Evolutionary conservation across 2,113 vertebrate species (phyloP).

Genomic region (Cygnus buccinator): DNA sequence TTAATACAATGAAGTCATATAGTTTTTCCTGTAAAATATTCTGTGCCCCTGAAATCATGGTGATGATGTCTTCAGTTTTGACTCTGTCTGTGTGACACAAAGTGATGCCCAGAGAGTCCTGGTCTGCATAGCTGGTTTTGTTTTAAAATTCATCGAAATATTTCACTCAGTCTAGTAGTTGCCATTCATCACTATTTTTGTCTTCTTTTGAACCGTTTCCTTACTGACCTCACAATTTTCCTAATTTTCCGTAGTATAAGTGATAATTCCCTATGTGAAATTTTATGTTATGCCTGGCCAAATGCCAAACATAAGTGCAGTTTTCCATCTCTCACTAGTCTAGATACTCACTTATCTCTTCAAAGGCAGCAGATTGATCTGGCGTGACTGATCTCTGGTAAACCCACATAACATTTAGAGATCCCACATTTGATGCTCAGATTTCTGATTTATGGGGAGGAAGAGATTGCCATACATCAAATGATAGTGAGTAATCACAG

Average conservation of each 20-base stretch:
- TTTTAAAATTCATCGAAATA: not conserved
- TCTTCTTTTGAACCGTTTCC: not conserved
- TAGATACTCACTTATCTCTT: not conserved
- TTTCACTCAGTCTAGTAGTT: not conserved
- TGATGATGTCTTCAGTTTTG: not conserved
- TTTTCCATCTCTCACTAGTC: not conserved
- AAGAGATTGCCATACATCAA: rapidly evolving
- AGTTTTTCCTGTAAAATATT: not conserved
- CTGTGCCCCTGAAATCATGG: not conserved
- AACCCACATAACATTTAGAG: not conserved
- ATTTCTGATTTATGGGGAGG: not conserved
- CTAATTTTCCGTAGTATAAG: not conserved
- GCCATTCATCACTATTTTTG: not conserved
- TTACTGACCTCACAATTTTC: not conserved
- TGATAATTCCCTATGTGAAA: not conserved
- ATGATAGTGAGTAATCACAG: not conserved
- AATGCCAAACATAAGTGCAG: not conserved
- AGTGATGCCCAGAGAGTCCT: not conserved
- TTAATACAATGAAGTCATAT: not conserved
- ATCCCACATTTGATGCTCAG: not conserved
- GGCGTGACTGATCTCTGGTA: not conserved
- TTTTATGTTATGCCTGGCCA: not conserved
- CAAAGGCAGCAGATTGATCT: not conserved
- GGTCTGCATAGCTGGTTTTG: not conserved
- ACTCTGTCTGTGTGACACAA: not conserved